Evolutionary conservation across 1,140 invertebrate species (phyloP).

Genomic region (Drosophila sp.): DNA sequence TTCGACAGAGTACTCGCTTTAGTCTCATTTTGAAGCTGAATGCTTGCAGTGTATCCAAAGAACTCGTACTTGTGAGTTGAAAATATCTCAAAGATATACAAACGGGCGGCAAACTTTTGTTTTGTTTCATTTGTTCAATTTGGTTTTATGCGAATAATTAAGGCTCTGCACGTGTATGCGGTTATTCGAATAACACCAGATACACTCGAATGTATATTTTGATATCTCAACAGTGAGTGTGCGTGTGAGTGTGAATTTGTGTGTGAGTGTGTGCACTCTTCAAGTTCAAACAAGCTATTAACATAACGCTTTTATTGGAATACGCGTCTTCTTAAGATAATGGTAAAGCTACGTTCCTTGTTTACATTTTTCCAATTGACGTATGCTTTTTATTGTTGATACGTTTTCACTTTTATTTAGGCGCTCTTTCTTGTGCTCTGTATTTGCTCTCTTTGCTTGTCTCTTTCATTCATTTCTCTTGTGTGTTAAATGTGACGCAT

Average conservation of each 20-base stretch:
- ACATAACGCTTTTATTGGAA: conserved; percentile 18
- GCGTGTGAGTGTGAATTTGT: neutral
- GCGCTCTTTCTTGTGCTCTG: neutral
- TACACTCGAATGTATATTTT: conserved; percentile 2
- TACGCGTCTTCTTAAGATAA: conserved; percentile 2
- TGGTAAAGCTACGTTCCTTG: conserved; percentile 33
- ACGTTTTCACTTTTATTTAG: conserved; percentile 45
- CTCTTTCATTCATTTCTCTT: neutral
- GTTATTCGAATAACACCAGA: conserved; percentile 8
- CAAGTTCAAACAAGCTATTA: conserved; percentile 29
- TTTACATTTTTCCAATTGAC: conserved; percentile 52
- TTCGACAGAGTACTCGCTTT: conserved; percentile 20
- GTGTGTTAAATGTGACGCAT: conserved; percentile 13
- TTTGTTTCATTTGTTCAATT: conserved; percentile 13
- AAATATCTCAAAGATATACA: conserved; percentile 55
- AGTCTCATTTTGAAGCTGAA: conserved; percentile 27
- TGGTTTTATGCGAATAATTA: conserved; percentile 22
- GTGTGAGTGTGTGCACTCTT: conserved; percentile 3
- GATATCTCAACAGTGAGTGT: neutral
- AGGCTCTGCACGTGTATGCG: conserved; percentile 22
- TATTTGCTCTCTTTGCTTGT: neutral
- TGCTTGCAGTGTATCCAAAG: conserved; percentile 17
- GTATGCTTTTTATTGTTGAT: conserved; percentile 42
- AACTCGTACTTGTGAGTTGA: conserved; percentile 50
- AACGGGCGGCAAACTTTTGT: conserved; percentile 26